These are phyloP conservation scores for Varanus komodoensis DNA, from an alignment of 2,113 vertebrate species.

Conservation along the genomic window DNA sequence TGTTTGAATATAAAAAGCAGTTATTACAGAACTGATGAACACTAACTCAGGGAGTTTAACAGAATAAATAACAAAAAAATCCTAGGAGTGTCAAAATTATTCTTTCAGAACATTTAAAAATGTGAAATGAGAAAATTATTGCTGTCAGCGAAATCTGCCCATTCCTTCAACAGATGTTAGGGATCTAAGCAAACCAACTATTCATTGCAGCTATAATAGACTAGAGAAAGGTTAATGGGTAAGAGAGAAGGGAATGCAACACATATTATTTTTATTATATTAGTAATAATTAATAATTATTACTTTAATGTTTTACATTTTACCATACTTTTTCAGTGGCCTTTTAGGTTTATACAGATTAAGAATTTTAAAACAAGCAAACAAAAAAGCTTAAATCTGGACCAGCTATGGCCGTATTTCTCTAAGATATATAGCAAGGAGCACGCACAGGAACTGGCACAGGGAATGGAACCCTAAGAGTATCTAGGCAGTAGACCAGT, in stretches of 20 bases:
- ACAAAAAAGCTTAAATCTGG: neutral
- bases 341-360: slow-evolving; percentile 33
- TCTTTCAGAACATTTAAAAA: slow-evolving; percentile 53
- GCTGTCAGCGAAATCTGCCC: slow-evolving; percentile 49
- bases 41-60: slow-evolving; percentile 61
- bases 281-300: too few species aligned
- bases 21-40: slow-evolving; percentile 67
- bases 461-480: too few species aligned
- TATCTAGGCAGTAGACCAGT: too few species aligned
- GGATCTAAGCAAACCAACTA: slow-evolving; percentile 61
- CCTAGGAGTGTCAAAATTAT: slow-evolving; percentile 62
- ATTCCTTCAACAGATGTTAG: slow-evolving; percentile 55
- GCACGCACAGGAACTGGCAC: too few species aligned
- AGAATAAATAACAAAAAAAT: slow-evolving; percentile 67
- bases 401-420: too few species aligned
- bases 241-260: slow-evolving; percentile 52
- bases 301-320: slow-evolving; percentile 47
- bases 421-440: neutral
- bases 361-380: neutral
- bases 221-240: slow-evolving; percentile 61
- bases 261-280: slow-evolving; percentile 11
- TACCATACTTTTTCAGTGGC: neutral
- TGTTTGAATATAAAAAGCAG: slow-evolving; percentile 60
- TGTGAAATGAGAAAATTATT: slow-evolving; percentile 48
- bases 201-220: slow-evolving; percentile 58